phyloP scores from a whole-genome alignment of 2,888 invertebrate species.

The Drosophila ochracea region DNA sequence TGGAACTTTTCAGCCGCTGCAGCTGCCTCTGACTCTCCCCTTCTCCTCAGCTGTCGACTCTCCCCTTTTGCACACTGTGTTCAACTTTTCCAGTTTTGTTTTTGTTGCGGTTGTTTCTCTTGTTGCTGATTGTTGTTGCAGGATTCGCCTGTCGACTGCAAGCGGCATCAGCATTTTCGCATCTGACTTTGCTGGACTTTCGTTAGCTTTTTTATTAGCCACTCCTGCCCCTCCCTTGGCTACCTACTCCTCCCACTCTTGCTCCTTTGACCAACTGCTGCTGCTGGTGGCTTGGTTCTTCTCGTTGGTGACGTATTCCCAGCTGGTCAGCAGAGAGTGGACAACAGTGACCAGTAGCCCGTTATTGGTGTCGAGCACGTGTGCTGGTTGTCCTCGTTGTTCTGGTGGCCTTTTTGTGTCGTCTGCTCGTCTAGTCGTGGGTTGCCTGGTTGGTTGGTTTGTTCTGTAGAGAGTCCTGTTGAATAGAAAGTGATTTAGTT shows the following conservation, averaged over 20 bases:
- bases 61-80: slow-evolving; percentile 23
- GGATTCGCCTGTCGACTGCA: slow-evolving; percentile 48
- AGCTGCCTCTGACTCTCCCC: slow-evolving; percentile 18
- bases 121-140: slow-evolving; percentile 22
- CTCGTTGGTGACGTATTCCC: slow-evolving; percentile 29
- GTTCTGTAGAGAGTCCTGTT: slow-evolving; percentile 57
- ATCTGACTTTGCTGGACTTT: slow-evolving; percentile 48
- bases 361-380: slow-evolving; percentile 48
- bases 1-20: slow-evolving; percentile 60
- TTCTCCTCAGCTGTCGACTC: neutral
- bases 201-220: slow-evolving; percentile 68
- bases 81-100: slow-evolving; percentile 70
- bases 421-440: slow-evolving; percentile 28
- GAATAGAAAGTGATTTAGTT: slow-evolving; percentile 77
- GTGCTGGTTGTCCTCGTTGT: slow-evolving; percentile 36
- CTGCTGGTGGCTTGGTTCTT: slow-evolving; percentile 33
- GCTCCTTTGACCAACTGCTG: slow-evolving; percentile 16
- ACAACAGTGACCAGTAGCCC: slow-evolving; percentile 12
- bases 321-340: slow-evolving; percentile 25
- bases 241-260: neutral
- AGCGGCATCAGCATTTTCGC: slow-evolving; percentile 62
- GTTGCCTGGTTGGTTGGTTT: slow-evolving; percentile 15
- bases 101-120: slow-evolving; percentile 57
- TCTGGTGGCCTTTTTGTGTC: slow-evolving; percentile 35
- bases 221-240: slow-evolving; percentile 7